Conservation (phyloP, 2,113 vertebrate genomes). For the Tetraodon nigroviridis region DNA sequence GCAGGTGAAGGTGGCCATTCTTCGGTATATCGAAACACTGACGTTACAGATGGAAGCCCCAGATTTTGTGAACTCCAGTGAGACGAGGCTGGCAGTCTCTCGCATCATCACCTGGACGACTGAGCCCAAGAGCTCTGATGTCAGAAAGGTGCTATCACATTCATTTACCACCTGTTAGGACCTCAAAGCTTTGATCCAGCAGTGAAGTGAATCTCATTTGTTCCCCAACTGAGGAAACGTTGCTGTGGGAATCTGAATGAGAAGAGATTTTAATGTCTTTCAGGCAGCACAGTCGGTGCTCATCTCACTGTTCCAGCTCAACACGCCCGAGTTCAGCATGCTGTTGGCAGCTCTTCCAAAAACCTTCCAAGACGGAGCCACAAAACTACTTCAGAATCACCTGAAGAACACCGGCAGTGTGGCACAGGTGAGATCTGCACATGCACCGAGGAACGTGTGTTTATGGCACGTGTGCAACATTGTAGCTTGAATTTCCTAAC, state of each 20-base stretch:
- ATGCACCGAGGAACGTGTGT: neutral
- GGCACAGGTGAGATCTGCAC: constrained; percentile 78
- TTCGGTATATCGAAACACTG: constrained; percentile 94
- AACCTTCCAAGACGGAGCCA: constrained; percentile 97
- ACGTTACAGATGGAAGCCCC: constrained; percentile 93
- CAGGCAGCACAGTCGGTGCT: constrained; percentile 95
- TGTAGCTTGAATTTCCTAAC: neutral
- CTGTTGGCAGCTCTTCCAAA: constrained; percentile 94
- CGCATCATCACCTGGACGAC: constrained; percentile 98
- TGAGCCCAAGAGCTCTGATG: constrained; percentile 94
- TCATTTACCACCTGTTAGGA: neutral
- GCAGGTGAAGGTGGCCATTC: constrained; percentile 95
- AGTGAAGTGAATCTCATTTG: neutral
- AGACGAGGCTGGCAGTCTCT: constrained; percentile 93
- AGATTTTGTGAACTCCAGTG: constrained; percentile 95
- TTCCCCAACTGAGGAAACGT: too few species aligned
- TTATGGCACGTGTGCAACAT: neutral
- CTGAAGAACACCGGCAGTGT: constrained; percentile 88
- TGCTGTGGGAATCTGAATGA: too few species aligned
- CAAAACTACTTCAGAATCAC: constrained; percentile 94
- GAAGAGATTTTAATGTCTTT: constrained; percentile 21
- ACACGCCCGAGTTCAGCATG: constrained; percentile 98
- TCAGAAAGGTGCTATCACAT: constrained; percentile 83
- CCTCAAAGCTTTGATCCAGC: neutral
- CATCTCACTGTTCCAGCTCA: constrained; percentile 94